phyloP scores from a whole-genome alignment of 2,797 vertebrate species.

The Carapus acus region DNA sequence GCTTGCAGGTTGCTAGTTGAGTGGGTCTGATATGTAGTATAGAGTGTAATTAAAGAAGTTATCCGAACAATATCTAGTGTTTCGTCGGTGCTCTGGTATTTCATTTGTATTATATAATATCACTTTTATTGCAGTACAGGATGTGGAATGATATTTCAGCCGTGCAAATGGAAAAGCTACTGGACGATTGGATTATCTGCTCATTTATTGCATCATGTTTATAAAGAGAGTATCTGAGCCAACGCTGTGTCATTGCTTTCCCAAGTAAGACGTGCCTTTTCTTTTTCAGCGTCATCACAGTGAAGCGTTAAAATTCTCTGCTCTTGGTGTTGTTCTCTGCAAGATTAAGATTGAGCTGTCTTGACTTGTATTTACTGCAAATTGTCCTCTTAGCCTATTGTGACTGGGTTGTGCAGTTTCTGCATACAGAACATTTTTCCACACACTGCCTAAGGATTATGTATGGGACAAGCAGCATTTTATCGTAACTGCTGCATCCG shows the following conservation, averaged over 20 bases:
- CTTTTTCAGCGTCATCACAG: slow-evolving; percentile 6
- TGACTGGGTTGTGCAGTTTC: slow-evolving; percentile 47
- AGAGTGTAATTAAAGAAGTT: slow-evolving; percentile 28
- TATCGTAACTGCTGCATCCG: slow-evolving; percentile 49
- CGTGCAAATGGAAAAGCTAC: slow-evolving; percentile 9
- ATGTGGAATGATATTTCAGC: too few relatives aligned
- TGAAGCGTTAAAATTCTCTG: slow-evolving; percentile 9
- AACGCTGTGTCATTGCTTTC: slow-evolving; percentile 6
- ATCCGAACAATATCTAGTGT: slow-evolving; percentile 5
- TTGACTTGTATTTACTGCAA: slow-evolving; percentile 26
- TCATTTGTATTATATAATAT: slow-evolving; percentile 30
- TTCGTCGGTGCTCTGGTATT: slow-evolving; percentile 34
- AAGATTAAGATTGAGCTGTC: slow-evolving; percentile 25
- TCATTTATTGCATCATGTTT: slow-evolving; percentile 9
- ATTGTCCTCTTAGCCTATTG: slow-evolving; percentile 36
- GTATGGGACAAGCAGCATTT: slow-evolving; percentile 48
- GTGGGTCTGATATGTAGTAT: too few relatives aligned
- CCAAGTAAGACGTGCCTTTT: too few relatives aligned
- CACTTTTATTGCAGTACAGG: background rate
- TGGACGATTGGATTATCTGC: background rate
- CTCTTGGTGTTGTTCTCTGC: too few relatives aligned
- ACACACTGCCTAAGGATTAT: slow-evolving; percentile 44
- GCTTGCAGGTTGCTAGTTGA: too few relatives aligned
- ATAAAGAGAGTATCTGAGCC: slow-evolving; percentile 9
- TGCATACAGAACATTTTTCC: slow-evolving; percentile 39